Evolutionary conservation across 30 jellyfish, hydroid and myxozoan genomes (phyloP).

Genomic region (Pelagia noctiluca): DNA sequence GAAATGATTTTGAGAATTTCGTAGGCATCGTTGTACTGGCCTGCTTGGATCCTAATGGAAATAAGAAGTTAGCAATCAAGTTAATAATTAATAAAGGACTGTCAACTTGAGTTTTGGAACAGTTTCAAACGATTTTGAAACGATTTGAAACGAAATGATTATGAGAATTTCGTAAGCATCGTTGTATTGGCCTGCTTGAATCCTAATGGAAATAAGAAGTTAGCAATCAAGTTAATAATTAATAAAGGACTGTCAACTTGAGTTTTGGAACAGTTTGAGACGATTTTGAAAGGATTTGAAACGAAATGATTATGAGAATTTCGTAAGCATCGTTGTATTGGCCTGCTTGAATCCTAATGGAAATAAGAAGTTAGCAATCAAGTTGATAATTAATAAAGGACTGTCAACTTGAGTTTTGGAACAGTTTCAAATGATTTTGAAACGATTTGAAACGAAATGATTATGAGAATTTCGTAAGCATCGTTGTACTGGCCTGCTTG

Average conservation of each 20-base stretch:
- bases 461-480: too few species aligned
- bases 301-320: slow-evolving; percentile 77
- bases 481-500: too few species aligned
- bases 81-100: neutral
- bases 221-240: too few species aligned
- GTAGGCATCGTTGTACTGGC: slow-evolving; percentile 83
- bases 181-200: slow-evolving; percentile 91
- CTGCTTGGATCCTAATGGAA: slow-evolving; percentile 87
- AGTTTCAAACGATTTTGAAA: neutral
- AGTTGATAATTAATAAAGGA: neutral
- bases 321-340: slow-evolving; percentile 79
- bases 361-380: too few species aligned
- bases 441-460: neutral
- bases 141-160: neutral
- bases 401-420: neutral
- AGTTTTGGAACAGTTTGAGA: neutral
- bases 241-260: neutral
- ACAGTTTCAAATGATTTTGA: too few species aligned
- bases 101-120: neutral
- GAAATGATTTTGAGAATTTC: slow-evolving; percentile 75
- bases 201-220: slow-evolving; percentile 66
- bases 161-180: slow-evolving; percentile 79
- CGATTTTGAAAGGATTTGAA: neutral
- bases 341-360: slow-evolving; percentile 90
- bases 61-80: too few species aligned